These are phyloP conservation scores for Ophthalmolycus amberensis DNA, from an alignment of 2,113 vertebrate genomes.

Conservation along the genomic window DNA sequence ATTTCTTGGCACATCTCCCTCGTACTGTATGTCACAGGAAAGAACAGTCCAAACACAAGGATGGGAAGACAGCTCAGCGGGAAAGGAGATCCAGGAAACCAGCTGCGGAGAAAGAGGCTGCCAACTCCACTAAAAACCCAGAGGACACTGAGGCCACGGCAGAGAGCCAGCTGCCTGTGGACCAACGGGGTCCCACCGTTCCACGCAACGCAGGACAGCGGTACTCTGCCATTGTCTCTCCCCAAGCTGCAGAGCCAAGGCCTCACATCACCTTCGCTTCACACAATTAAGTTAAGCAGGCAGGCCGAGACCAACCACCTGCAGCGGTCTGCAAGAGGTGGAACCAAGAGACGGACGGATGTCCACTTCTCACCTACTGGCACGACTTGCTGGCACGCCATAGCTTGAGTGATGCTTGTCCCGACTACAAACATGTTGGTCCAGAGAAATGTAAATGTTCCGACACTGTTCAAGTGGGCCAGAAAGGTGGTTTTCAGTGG, in stretches of 20 bases:
- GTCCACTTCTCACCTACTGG: constrained; percentile 30
- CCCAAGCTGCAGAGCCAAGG: constrained; percentile 45
- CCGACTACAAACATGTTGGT: constrained; percentile 27
- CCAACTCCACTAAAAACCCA: constrained; percentile 45
- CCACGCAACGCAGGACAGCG: constrained; percentile 79
- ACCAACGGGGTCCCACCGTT: constrained; percentile 69
- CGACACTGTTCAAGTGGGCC: background rate
- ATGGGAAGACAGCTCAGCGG: constrained; percentile 49
- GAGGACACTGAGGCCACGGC: constrained; percentile 22
- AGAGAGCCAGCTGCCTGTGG: constrained; percentile 33
- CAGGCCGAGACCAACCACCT: constrained; percentile 1
- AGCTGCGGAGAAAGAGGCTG: constrained; percentile 41
- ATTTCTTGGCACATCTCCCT: background rate
- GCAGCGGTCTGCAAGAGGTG: constrained; percentile 26
- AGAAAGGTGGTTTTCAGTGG: constrained; percentile 19
- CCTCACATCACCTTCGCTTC: constrained; percentile 72
- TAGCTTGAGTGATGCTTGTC: constrained; percentile 11
- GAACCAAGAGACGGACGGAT: constrained; percentile 20
- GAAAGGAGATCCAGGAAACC: constrained; percentile 67
- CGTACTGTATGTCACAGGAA: constrained; percentile 48
- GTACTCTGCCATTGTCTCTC: constrained; percentile 53
- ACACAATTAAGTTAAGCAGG: constrained; percentile 46
- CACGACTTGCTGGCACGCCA: constrained; percentile 7
- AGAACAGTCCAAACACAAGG: constrained; percentile 63
- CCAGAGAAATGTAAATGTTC: constrained; percentile 15